Percentiles rank a stretch among this genome's conserved stretches.
These are phyloP conservation scores for Sebastes glaucus DNA, from an alignment of 2,797 vertebrate genomes.

Conservation along the genomic window DNA sequence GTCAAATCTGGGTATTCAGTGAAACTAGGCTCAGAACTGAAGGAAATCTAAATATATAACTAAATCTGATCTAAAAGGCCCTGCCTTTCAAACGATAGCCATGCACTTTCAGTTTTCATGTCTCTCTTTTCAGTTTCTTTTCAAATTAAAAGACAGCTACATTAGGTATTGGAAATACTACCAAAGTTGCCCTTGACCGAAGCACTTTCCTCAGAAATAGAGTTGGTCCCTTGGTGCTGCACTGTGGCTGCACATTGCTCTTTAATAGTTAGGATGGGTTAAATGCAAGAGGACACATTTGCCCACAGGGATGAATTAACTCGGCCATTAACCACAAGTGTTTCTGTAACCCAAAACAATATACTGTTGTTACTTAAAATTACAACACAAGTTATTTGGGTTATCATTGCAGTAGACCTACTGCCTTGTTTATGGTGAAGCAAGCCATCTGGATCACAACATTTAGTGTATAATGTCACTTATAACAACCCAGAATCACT, in stretches of 20 bases:
- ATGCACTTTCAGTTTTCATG: not conserved
- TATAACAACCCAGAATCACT: not conserved
- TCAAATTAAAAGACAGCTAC: not conserved
- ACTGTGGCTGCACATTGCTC: slow-evolving; percentile 22
- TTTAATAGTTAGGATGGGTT: slow-evolving; percentile 34
- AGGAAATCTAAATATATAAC: slow-evolving; percentile 5
- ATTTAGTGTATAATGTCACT: not conserved
- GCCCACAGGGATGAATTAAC: slow-evolving; percentile 43
- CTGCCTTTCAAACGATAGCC: not conserved
- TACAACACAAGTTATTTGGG: not conserved
- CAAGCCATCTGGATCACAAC: not conserved
- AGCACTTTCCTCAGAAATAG: slow-evolving; percentile 18
- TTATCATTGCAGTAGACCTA: not conserved
- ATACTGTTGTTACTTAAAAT: not conserved
- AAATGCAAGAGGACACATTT: slow-evolving; percentile 41
- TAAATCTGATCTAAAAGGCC: not conserved
- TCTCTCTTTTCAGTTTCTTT: not conserved
- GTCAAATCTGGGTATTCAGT: not conserved
- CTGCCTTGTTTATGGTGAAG: not conserved
- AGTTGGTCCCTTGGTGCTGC: slow-evolving; percentile 28
- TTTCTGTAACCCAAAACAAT: not conserved
- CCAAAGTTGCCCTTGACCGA: slow-evolving; percentile 31
- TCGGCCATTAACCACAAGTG: slow-evolving; percentile 13
- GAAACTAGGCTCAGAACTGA: slow-evolving; percentile 13
- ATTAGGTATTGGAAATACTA: not conserved